Base-by-base conservation (phyloP, 2,888 invertebrate species). In the Mechanitis messenoides region DNA sequence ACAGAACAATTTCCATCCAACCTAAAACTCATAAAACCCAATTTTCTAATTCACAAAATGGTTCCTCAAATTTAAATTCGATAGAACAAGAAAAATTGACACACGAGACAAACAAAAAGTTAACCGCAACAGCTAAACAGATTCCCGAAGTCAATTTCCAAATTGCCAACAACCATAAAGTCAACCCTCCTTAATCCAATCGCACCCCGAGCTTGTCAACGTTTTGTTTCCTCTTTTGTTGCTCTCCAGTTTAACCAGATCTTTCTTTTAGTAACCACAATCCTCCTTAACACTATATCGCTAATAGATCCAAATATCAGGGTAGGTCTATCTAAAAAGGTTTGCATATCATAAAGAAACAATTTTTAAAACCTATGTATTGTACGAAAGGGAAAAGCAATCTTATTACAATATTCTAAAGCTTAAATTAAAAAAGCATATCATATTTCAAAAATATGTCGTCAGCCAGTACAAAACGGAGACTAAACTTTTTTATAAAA, bases 131-230 rank as follows among this genome's bases (percentile, higher is more conserved):
- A 75, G 78, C 63, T 79, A 87, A 87, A 84, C 88, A 88, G 87
- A 87, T 87, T 87, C 80, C 83, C 72, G 76, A 84, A 88, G 87
- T 85, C 89, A 88, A 89, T 90, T 85, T 89, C 80, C 81, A 90
- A 89, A 90, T 88, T 87, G 89, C 82, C 78, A 74, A 79, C 80
- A 82, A 84, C 80, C 81, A 85, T 87, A 86, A 87, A 88, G 85
- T 87, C 85, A 86, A 87, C 87, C 88, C 87, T 84, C 84, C 87
- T 80, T 89, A 87, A 89, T 89, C 82, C 87, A 84, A 88, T 89
- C 87, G 83, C 85, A 87, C 84, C 85, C 83, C 76, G 81, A 77
- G 83, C 87, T 85, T 88, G 89, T 89, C 89, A 88, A 85, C 89
- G 84, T 87, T 90, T 89, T 87, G 85, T 87, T 87, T 85, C 78